Percentiles rank a stretch among this genome's conserved stretches.
phyloP scores from a whole-genome alignment of 2,888 invertebrate genomes.

The Aspidiotus destructor region DNA sequence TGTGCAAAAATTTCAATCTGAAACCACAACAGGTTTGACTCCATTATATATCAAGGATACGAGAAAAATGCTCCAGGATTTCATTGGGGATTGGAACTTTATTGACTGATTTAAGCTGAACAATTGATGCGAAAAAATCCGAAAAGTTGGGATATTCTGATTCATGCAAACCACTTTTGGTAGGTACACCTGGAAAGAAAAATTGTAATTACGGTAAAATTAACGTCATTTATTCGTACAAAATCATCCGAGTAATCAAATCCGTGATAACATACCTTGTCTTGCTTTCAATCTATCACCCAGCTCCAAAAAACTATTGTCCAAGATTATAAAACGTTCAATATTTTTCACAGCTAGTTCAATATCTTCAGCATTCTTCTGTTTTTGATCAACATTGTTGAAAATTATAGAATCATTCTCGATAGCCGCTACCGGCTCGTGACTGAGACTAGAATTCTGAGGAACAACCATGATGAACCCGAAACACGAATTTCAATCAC shows the following conservation, averaged over 20 bases:
- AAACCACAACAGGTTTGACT: background rate
- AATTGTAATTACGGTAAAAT: no score
- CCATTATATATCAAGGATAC: slow-evolving; percentile 58
- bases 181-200: slow-evolving; percentile 54
- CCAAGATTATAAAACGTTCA: slow-evolving; percentile 16
- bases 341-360: slow-evolving; percentile 27
- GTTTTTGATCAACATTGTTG: slow-evolving; percentile 9
- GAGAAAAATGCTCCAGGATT: slow-evolving; percentile 87
- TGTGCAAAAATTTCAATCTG: background rate
- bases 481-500: no score
- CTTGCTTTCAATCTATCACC: slow-evolving; percentile 18
- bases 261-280: slow-evolving; percentile 10
- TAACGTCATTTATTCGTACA: slow-evolving; percentile 50
- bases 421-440: slow-evolving; percentile 9
- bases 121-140: slow-evolving; percentile 56
- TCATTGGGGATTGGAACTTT: slow-evolving; percentile 86
- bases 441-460: slow-evolving; percentile 7
- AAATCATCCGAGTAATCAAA: slow-evolving; percentile 46
- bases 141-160: slow-evolving; percentile 79
- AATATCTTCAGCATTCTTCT: slow-evolving; percentile 23
- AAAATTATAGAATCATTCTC: slow-evolving; percentile 1
- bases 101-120: slow-evolving; percentile 67
- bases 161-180: slow-evolving; percentile 81
- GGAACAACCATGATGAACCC: slow-evolving; percentile 12
- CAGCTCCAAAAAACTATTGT: slow-evolving; percentile 28